phyloP scores from a whole-genome alignment of 1,140 invertebrate species.

The Eupristina koningsbergeri region DNA sequence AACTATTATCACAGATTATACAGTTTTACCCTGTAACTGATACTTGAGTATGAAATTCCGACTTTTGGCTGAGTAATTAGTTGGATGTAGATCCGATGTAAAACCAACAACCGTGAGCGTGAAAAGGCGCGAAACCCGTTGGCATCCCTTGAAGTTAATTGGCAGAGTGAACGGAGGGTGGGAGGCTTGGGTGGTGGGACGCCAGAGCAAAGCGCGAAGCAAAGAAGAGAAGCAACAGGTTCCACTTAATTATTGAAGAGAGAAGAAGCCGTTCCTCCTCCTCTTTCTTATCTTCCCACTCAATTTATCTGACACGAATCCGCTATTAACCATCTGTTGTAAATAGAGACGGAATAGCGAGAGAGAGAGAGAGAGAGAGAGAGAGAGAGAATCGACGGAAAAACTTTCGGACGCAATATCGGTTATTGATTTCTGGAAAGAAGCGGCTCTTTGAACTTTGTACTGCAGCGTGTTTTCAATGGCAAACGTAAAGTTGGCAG shows the following conservation, averaged over 20 bases:
- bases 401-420: neutral
- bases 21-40: too few relatives aligned
- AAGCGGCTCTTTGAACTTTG: neutral
- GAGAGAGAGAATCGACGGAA: too few relatives aligned
- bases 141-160: neutral
- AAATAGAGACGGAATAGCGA: neutral
- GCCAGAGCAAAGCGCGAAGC: slow-evolving; percentile 40
- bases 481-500: too few relatives aligned
- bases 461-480: too few relatives aligned
- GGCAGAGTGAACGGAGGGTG: neutral
- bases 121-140: neutral
- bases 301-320: neutral
- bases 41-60: too few relatives aligned
- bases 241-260: slow-evolving; percentile 73
- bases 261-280: slow-evolving; percentile 23
- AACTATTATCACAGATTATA: too few relatives aligned
- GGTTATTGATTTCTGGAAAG: neutral
- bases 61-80: neutral
- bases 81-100: neutral
- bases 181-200: neutral
- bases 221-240: slow-evolving; percentile 70
- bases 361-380: too few relatives aligned
- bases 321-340: neutral
- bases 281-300: too few relatives aligned
- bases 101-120: neutral